Base-by-base conservation (phyloP, 2,113 vertebrate species). In the Crotalus viridis region DNA sequence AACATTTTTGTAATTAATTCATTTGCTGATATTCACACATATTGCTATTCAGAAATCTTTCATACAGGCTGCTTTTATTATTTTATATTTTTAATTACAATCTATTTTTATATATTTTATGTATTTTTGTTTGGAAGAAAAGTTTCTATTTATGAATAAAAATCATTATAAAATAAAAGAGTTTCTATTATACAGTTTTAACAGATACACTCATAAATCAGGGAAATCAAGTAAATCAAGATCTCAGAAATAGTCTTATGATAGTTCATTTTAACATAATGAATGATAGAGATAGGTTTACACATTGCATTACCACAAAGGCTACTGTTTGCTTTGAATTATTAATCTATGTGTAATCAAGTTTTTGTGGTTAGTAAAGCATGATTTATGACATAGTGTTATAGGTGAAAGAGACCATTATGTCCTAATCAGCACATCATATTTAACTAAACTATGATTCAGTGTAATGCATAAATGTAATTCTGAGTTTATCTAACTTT, bases 191-290 rank as follows among this genome's bases (percentile, higher is more conserved):
- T 89, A 85, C 24, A 59, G 22, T 59, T 59, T 56, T 28, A 89
- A n/a, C 2, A 87, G 24, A 15, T 91, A 4, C 0, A 0, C 24
- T 39, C 15, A 61, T 64, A 89, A 57, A 93, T 88, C 57, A 43
- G 52, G 21, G 8, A 57, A 9, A 17, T 92, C 33, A 3, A 39
- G 55, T 51, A 57, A 52, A 61, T 1, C 43, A 85, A 24, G 19
- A 24, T 48, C 46, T 57, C 89, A 91, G 46, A 94, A 93, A 94
- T 21, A 54, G 33, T 9, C 26, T 94, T 28, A 39, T 4, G 3
- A 33, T 28, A 91, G 64, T 93, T 96, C 88, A 81, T 86, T 48
- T 59, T 43, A 92, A 1, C 6, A 94, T 93, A 64, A 92, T 64
- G 91, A 28, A 39, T 12, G 24, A 81, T n/a, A 54, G 3, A 28